phyloP scores from a whole-genome alignment of 2,113 vertebrate species.

The Lampris megalopsis region DNA sequence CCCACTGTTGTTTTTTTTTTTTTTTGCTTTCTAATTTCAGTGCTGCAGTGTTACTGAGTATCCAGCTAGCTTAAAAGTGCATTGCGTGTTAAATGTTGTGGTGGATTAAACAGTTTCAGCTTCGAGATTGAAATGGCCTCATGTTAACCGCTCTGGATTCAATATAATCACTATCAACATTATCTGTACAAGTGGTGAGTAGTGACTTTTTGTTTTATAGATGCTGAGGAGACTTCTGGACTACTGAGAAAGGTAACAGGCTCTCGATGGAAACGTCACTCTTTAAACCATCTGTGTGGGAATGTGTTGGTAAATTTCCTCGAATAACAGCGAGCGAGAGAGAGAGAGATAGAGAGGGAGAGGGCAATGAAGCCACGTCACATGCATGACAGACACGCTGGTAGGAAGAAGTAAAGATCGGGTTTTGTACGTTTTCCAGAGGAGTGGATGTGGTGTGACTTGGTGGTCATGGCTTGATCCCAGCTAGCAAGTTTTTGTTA shows the following conservation, averaged over 20 bases:
- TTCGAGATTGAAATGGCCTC: no score
- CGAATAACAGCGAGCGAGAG: neutral
- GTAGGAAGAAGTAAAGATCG: no score
- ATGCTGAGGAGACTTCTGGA: constrained; percentile 22
- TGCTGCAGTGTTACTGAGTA: neutral
- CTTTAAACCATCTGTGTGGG: neutral
- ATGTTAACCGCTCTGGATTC: no score
- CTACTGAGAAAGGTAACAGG: constrained; percentile 57
- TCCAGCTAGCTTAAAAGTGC: no score
- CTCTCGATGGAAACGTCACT: neutral
- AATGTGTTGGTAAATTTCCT: neutral
- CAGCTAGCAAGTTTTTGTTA: no score
- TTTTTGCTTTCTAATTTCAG: neutral
- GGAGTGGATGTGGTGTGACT: no score
- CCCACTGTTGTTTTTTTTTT: no score
- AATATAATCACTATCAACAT: neutral
- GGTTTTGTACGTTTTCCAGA: no score
- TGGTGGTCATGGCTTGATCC: no score
- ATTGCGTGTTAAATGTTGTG: no score
- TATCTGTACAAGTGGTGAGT: neutral
- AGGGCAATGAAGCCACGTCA: neutral
- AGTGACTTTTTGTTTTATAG: constrained; percentile 41
- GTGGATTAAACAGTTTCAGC: no score
- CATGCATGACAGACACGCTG: no score
- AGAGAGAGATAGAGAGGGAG: constrained; percentile 9